phyloP scores from a whole-genome alignment of 2,888 invertebrate genomes.

The Rambutsinella grinnellia region DNA sequence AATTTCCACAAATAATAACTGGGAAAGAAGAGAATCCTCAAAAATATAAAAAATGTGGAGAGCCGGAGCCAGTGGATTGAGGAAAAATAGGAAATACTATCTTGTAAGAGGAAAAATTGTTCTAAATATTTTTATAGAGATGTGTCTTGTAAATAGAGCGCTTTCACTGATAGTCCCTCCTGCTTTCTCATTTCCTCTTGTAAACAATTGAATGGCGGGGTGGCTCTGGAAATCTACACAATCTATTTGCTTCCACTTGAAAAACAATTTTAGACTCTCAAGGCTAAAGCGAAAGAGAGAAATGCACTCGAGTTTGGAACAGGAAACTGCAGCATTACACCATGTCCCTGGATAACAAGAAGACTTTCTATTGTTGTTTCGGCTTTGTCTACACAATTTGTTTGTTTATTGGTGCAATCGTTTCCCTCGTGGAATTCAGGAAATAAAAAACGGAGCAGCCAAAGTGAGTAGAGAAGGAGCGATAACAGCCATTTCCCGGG shows the following conservation, averaged over 20 bases:
- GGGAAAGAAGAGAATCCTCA: constrained; percentile 3
- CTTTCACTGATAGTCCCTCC: neutral
- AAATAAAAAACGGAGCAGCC: neutral
- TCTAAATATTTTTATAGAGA: no score
- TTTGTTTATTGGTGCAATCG: constrained; percentile 3
- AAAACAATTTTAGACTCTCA: constrained; percentile 43
- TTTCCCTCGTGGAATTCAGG: neutral
- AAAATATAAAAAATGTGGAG: constrained; percentile 1
- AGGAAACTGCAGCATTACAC: neutral
- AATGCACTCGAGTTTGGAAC: constrained; percentile 9
- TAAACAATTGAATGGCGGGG: neutral
- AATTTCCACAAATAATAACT: constrained; percentile 8
- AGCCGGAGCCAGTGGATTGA: neutral
- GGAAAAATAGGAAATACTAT: neutral
- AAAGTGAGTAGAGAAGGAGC: neutral
- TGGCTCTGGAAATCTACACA: neutral
- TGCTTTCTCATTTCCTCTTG: constrained; percentile 3
- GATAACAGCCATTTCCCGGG: constrained; percentile 25
- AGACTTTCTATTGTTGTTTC: neutral
- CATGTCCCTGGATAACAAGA: neutral
- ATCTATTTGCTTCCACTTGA: constrained; percentile 5
- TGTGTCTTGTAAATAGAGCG: neutral
- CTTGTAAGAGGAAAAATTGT: no score
- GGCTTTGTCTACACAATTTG: neutral
- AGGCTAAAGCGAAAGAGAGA: constrained; percentile 27